Conservation (phyloP, 2,113 vertebrate genomes). For the Myxocyprinus asiaticus region DNA sequence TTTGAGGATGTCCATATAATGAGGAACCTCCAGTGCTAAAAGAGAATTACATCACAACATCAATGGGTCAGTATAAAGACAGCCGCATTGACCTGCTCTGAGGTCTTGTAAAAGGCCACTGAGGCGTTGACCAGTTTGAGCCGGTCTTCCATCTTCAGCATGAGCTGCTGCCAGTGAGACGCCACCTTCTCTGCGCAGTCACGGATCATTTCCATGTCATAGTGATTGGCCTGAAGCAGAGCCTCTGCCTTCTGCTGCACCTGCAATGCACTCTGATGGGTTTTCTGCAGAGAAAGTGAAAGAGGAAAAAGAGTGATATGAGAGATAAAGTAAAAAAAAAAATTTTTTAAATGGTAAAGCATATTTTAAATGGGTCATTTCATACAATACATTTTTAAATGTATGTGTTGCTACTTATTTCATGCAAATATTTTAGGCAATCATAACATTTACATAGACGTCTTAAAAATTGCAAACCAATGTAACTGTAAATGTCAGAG, state of each 20-base stretch:
- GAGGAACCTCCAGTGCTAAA: too few relatives aligned
- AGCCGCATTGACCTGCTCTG: conserved; percentile 84
- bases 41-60: neutral
- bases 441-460: too few relatives aligned
- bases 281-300: conserved; percentile 79
- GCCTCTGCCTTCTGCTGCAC: conserved; percentile 98
- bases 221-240: conserved; percentile 95
- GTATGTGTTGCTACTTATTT: too few relatives aligned
- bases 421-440: too few relatives aligned
- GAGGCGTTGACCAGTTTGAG: conserved; percentile 99
- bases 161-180: conserved; percentile 97
- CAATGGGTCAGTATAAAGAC: neutral
- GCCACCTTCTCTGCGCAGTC: conserved; percentile 98
- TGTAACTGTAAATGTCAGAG: too few relatives aligned
- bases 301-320: too few relatives aligned
- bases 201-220: conserved; percentile 95
- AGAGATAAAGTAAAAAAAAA: too few relatives aligned
- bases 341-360: too few relatives aligned
- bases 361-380: too few relatives aligned
- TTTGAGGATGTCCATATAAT: too few relatives aligned
- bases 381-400: too few relatives aligned
- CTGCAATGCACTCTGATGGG: conserved; percentile 96
- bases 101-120: conserved; percentile 98
- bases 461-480: too few relatives aligned
- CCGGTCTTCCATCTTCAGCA: conserved; percentile 99